Evolutionary conservation across 64 coral and sea anemone species (phyloP).

Genomic region (Dendrophyllia cribrosa): DNA sequence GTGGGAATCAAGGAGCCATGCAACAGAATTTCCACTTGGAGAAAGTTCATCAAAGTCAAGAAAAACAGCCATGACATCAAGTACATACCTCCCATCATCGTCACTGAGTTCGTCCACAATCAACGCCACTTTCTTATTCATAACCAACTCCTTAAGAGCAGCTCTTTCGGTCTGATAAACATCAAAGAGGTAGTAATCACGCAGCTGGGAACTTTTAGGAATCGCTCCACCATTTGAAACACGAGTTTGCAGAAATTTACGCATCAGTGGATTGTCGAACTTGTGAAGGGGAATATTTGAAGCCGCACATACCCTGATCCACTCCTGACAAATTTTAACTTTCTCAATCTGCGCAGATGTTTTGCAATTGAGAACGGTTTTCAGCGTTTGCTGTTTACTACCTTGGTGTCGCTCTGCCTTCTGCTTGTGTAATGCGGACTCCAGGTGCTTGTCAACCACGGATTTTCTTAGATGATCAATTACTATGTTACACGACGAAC

Average conservation of each 20-base stretch:
- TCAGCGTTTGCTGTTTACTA: background rate
- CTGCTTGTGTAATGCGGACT: background rate
- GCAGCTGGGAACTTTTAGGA: constrained; percentile 29
- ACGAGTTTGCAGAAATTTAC: background rate
- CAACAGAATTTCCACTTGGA: background rate
- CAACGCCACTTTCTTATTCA: constrained; percentile 20
- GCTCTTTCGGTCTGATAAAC: constrained; percentile 64
- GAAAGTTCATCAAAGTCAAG: constrained; percentile 51
- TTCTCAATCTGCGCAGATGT: constrained; percentile 34
- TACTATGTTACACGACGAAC: no score
- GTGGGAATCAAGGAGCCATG: constrained; percentile 37
- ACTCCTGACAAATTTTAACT: constrained; percentile 64
- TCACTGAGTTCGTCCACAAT: constrained; percentile 59
- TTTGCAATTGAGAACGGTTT: background rate
- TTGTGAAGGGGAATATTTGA: constrained; percentile 60
- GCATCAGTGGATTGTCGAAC: constrained; percentile 3
- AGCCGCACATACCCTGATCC: constrained; percentile 56
- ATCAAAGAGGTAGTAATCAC: constrained; percentile 46
- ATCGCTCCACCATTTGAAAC: constrained; percentile 46
- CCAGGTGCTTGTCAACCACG: background rate
- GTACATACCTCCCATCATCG: constrained; percentile 21
- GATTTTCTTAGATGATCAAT: no score
- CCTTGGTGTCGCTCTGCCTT: background rate
- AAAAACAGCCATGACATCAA: constrained; percentile 21
- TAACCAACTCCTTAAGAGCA: background rate